A percentile compares a stretch with the other conserved stretches of the same genome.
phyloP scores from a whole-genome alignment of 2,888 invertebrate species.

The Masnerella sp. region DNA sequence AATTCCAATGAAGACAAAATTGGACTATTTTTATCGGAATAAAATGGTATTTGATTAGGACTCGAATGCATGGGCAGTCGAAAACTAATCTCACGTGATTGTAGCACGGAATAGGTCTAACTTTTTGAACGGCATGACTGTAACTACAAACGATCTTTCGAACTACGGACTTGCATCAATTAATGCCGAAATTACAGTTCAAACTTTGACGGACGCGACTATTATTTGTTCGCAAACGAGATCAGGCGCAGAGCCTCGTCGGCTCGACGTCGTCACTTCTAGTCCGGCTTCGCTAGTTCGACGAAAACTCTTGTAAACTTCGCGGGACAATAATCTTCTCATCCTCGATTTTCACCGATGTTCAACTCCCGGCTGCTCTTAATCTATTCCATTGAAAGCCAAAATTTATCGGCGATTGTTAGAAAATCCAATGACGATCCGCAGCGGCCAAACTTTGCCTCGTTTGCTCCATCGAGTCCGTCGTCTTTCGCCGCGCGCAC shows the following conservation, averaged over 20 bases:
- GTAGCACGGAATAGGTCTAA: constrained; percentile 31
- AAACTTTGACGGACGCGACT: constrained; percentile 70
- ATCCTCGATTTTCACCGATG: constrained; percentile 52
- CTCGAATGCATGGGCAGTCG: constrained; percentile 16
- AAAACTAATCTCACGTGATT: constrained; percentile 54
- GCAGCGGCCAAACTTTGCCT: constrained; percentile 56
- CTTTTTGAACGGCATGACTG: constrained; percentile 38
- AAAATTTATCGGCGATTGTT: constrained; percentile 60
- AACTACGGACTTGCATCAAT: constrained; percentile 71
- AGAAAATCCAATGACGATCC: constrained; percentile 59
- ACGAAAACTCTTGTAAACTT: no score
- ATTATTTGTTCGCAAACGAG: constrained; percentile 67
- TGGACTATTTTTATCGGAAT: neutral
- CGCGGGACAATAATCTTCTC: constrained; percentile 57
- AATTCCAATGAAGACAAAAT: neutral
- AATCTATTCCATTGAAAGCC: constrained; percentile 60
- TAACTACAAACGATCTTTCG: constrained; percentile 58
- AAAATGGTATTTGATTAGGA: constrained; percentile 14
- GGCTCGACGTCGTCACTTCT: constrained; percentile 57
- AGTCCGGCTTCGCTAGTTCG: constrained; percentile 40
- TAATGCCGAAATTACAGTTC: constrained; percentile 70
- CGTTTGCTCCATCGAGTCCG: constrained; percentile 52
- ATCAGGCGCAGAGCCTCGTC: constrained; percentile 44
- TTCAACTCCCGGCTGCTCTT: constrained; percentile 51
- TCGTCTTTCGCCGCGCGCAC: constrained; percentile 46